Percentiles rank a stretch among this genome's conserved stretches.
Conservation (phyloP, 2,113 vertebrate genomes). For the Platanista minor region DNA sequence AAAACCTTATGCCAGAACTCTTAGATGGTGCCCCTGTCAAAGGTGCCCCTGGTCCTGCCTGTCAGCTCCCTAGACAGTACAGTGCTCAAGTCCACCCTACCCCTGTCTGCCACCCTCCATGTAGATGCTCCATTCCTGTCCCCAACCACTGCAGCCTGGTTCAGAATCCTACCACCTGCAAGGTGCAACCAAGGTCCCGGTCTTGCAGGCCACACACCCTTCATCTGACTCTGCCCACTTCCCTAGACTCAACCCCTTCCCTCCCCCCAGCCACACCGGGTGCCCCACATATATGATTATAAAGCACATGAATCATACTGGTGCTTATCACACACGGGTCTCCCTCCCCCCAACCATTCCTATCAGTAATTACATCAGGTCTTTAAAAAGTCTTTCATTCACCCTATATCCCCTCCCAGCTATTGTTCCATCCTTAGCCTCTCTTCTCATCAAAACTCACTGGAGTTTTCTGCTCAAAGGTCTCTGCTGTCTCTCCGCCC, state of each 20-base stretch:
- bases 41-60: not conserved
- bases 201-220: not conserved
- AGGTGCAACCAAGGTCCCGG: not conserved
- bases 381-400: not conserved
- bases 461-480: not conserved
- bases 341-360: too few relatives aligned
- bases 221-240: not conserved
- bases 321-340: not conserved
- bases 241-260: too few relatives aligned
- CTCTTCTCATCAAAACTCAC: not conserved
- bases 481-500: not conserved
- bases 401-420: not conserved
- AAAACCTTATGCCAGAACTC: too few relatives aligned
- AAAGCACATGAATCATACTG: rapidly evolving
- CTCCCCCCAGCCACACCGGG: not conserved
- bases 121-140: not conserved
- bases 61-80: not conserved
- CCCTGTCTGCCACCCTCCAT: rapidly evolving
- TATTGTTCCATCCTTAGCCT: too few relatives aligned
- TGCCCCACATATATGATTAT: too few relatives aligned
- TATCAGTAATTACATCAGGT: not conserved
- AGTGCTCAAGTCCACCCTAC: not conserved
- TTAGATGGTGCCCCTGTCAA: not conserved
- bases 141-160: not conserved
- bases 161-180: not conserved